A percentile compares a stretch with the other conserved stretches of the same genome.
Evolutionary conservation across 2,113 vertebrate species (phyloP).

Genomic region (Malurus elegans): DNA sequence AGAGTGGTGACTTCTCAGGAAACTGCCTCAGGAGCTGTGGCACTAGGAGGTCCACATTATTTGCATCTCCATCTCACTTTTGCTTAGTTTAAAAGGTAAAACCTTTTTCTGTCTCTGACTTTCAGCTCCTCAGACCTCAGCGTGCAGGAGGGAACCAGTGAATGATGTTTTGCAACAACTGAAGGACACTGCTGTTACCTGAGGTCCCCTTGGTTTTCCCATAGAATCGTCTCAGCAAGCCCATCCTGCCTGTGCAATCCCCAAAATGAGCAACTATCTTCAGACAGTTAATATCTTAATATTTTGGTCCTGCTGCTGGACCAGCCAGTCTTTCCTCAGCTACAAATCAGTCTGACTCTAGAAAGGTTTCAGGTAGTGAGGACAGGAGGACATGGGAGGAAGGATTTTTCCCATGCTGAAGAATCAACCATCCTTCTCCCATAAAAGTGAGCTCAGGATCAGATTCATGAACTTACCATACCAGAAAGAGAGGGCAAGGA

Average conservation of each 20-base stretch:
- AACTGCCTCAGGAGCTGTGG: background rate
- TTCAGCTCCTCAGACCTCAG: background rate
- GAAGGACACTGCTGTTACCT: background rate
- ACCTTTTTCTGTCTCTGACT: background rate
- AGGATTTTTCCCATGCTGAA: background rate
- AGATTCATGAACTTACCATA: no score
- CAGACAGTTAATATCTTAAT: background rate
- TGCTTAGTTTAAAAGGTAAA: background rate
- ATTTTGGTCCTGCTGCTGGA: background rate
- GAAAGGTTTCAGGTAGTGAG: background rate
- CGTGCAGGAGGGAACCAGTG: fast-evolving
- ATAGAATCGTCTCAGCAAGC: background rate
- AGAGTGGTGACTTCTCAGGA: background rate
- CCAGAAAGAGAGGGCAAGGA: background rate
- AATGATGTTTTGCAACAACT: background rate
- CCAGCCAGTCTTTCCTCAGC: background rate
- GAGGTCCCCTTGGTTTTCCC: background rate
- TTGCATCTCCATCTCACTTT: background rate
- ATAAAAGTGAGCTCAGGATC: background rate
- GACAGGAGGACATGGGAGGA: background rate
- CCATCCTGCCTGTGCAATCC: background rate
- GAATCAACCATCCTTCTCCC: background rate
- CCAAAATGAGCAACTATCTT: background rate
- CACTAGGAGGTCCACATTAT: background rate
- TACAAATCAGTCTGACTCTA: background rate